Evolutionary conservation across 2,888 invertebrate species (phyloP), one percentile per base, ranked within the genome.

Genomic region (Pteria penguin): DNA sequence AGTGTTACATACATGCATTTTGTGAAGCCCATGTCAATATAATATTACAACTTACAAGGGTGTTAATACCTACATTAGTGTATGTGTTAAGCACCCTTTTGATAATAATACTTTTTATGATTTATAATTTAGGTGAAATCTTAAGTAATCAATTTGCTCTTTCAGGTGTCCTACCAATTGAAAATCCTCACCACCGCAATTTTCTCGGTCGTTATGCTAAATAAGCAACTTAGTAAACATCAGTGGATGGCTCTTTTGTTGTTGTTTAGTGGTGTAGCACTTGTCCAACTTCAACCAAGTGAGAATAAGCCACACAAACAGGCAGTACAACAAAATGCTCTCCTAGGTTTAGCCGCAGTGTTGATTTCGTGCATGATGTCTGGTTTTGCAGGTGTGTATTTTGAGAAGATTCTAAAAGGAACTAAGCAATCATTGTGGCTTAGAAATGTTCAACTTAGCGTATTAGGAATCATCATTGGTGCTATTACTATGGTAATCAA

Each of bases 381-480:
- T 4, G 99, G 99, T 3, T 98, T 99, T 93, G 98, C 98, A 31
- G 99, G 99, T 54, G 97, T 99, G 78, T 99, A 97, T 92, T 99
- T 99, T 92, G 99, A 99, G 92, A 99, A 98, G 94, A 98, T 99
- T 87, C 94, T 99, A 0, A 99, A 99, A 85, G 93, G 93, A 26
- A 91, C 92, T 0, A 96, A 97, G 83, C 95, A 98, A 82, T 93
- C 94, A 0, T 92, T 95, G 0, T 99, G 99, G 99, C 96, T 99
- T 95, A 94, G 99, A 86, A 99, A 99, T 93, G 96, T 99, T 0
- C 99, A 99, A 90, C 93, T 99, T 71, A 97, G 98, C 87, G 94
- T 98, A 68, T 94, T 98, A 52, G 97, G 98, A 2, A 93, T 99
- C 77, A 97, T 99, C 0, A 96, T 98, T 87, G 98, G 97, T 11